Evolutionary conservation across 2,797 vertebrate genomes (phyloP).

Genomic region (Melanotaenia parkinsoni): DNA sequence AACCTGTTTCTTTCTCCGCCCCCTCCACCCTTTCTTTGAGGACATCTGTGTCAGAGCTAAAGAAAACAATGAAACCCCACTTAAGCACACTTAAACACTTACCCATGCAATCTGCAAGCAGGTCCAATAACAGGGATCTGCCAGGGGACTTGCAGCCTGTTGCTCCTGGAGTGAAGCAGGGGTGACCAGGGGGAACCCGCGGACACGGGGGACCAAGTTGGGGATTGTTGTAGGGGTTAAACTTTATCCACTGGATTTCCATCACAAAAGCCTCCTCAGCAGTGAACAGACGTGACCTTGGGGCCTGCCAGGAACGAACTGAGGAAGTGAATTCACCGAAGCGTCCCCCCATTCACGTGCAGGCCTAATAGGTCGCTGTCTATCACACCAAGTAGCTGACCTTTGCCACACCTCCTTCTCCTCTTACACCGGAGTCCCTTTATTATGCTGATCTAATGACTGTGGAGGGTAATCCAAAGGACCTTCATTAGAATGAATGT

Average conservation of each 20-base stretch:
- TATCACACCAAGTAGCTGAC: slow-evolving; percentile 59
- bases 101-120: slow-evolving; percentile 51
- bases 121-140: slow-evolving; percentile 45
- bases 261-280: slow-evolving; percentile 80
- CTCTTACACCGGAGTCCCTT: slow-evolving; percentile 62
- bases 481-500: slow-evolving; percentile 65
- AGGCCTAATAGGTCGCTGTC: slow-evolving; percentile 72
- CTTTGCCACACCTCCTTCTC: slow-evolving; percentile 53
- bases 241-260: slow-evolving; percentile 80
- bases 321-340: slow-evolving; percentile 75
- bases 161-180: slow-evolving; percentile 45
- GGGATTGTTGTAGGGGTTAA: slow-evolving; percentile 76
- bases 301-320: slow-evolving; percentile 70
- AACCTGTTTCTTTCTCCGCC: slow-evolving; percentile 10
- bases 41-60: slow-evolving; percentile 63
- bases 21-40: not conserved
- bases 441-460: slow-evolving; percentile 83
- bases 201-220: slow-evolving; percentile 67
- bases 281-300: slow-evolving; percentile 77
- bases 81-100: slow-evolving; percentile 57
- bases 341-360: slow-evolving; percentile 69
- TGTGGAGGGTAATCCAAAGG: slow-evolving; percentile 72
- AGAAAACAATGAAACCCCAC: slow-evolving; percentile 45
- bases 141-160: slow-evolving; percentile 33
- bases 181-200: slow-evolving; percentile 16